Percentiles rank a stretch among this genome's conserved stretches.
Conservation (phyloP, 1,140 invertebrate genomes). For the Helicoverpa armigera region DNA sequence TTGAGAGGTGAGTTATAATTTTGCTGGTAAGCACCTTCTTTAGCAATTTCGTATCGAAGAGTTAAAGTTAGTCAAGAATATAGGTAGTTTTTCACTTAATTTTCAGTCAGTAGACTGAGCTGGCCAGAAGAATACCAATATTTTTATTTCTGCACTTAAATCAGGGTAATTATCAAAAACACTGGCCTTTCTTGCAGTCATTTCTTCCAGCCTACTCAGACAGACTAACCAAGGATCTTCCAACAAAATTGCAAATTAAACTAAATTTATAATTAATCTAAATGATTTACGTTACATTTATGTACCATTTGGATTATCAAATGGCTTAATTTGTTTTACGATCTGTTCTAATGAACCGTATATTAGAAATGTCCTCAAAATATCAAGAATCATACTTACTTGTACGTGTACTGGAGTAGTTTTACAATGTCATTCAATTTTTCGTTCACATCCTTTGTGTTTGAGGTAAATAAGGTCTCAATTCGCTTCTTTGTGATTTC, state of each 20-base stretch:
- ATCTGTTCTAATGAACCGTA: neutral
- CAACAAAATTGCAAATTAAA: neutral
- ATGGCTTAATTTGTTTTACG: slow-evolving; percentile 15
- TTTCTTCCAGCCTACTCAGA: neutral
- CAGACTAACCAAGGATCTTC: neutral
- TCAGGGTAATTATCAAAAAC: too few relatives aligned
- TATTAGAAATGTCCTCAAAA: neutral
- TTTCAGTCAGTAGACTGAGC: too few relatives aligned
- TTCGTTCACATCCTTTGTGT: neutral
- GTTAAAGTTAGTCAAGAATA: too few relatives aligned
- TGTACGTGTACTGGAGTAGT: neutral
- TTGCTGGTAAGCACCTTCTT: too few relatives aligned
- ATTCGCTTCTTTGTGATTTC: neutral
- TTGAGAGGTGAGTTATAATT: too few relatives aligned
- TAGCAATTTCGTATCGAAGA: too few relatives aligned
- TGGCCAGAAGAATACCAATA: too few relatives aligned
- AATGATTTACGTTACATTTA: slow-evolving; percentile 19
- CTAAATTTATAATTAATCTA: neutral
- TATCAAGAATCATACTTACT: neutral
- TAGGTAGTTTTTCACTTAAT: too few relatives aligned
- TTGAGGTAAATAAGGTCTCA: neutral
- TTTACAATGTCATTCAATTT: slow-evolving; percentile 8
- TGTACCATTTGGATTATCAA: neutral
- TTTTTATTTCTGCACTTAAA: too few relatives aligned
- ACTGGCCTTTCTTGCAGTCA: neutral